Base-by-base conservation (phyloP, 2,797 vertebrate genomes). In the Trachurus trachurus region DNA sequence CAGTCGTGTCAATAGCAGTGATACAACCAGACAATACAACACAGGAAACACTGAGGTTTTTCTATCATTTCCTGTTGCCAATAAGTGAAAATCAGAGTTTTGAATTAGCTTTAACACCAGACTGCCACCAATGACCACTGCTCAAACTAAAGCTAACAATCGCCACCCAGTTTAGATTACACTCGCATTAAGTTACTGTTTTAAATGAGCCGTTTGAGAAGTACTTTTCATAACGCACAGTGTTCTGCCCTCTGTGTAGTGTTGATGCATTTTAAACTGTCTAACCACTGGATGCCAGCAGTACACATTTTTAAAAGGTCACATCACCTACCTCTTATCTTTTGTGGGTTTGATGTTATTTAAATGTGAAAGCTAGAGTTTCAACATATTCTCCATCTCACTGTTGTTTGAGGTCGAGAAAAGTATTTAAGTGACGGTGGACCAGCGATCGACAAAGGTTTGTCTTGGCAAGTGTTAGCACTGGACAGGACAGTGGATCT, bases 251-350 rank as follows among this genome's bases (percentile, higher is more conserved):
- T 66, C 58, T 42, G 56, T 34, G 1, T 81, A 52, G 70, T 58
- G 53, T 81, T 77, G 45, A 53, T 75, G 22, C 50, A 44, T 80
- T 79, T 89, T n/a, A 63, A 76, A 82, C 76, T 66, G 76, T 90
- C 66, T 59, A 74, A 78, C 61, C 78, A 88, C 87, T 83, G 84
- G 80, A 90, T 88, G 84, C 82, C 91, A 93, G 91, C 92, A 92
- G 89, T 89, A 90, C 76, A 40, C 39, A 13, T 52, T 79, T 81
- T 29, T 21, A 67, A 86, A 89, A 77, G 82, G 84, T 91, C 73
- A 82, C 84, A 68, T 90, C 87, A 89, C 90, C 93, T 94, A 94
- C 93, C 93, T 94, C 93, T 87, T 78, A 71, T 83, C 81, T 75
- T 68, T 40, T 44, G 67, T 87, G 74, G 71, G 79, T 70, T 82